Base-by-base conservation (phyloP, 1,140 invertebrate genomes). In the Zeugodacus cucurbitae region DNA sequence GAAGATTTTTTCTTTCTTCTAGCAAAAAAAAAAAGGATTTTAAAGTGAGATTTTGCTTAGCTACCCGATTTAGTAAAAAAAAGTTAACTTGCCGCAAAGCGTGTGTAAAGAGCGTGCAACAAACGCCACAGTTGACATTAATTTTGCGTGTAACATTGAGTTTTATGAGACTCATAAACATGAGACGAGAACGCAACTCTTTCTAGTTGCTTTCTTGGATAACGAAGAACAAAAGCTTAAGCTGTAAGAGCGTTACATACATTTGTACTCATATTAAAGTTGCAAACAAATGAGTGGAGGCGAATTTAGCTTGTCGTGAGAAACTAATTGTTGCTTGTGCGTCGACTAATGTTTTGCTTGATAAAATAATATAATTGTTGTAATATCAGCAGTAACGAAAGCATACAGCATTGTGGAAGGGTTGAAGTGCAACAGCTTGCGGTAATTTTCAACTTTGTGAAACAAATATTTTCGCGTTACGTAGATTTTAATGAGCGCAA, bases 131-230 rank as follows among this genome's bases (percentile, higher is more conserved):
- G 74, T 87, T 64, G 91, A 91, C 91, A 91, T 92, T 92, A 92
- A 92, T 92, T 92, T 92, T 91, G 91, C 91, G 91, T 92, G 59
- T 62, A 92, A 91, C 91, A 92, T 92, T 92, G 91, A 90, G 91
- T 92, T 92, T 92, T 92, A 92, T 91, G 91, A 92, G 89, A 88
- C 91, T 92, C 91, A 92, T 92, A 92, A 92, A 92, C 92, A 92
- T 90, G 90, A 91, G 91, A 57, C 11, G 29, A 59, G 34, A 14
- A n/a, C 48, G 57, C 34, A 64, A 87, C 54, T 22, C 57, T 11
- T 57, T 86, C 4, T 57, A 54, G 34, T 4, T 26, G 22, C 7
- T 82, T 82, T 44, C 41, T 26, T 82, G 37, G 22, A 48, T 82
- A 48, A 10, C 41, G 14, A n/a, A 48, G 41, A 3, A 26, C 41